Percentiles rank a stretch among this genome's conserved stretches.
phyloP scores from a whole-genome alignment of 2,888 invertebrate genomes.

The Balanococcus diminutus region DNA sequence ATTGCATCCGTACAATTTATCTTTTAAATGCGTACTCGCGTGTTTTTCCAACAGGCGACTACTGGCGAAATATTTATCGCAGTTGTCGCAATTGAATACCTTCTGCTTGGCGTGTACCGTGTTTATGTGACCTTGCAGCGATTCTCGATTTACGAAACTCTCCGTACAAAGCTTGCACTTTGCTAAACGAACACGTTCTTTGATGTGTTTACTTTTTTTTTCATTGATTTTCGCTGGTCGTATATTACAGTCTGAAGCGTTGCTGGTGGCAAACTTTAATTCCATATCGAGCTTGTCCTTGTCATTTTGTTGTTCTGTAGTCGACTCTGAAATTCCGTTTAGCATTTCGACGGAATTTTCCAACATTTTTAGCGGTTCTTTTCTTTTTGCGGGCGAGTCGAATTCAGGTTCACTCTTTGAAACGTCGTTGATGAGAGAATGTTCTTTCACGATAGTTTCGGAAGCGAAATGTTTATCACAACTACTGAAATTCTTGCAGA shows the following conservation, averaged over 20 bases:
- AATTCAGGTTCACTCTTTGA: not conserved
- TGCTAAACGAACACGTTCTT: not conserved
- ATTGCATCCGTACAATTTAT: not conserved
- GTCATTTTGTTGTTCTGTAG: too few relatives aligned
- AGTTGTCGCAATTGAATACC: not conserved
- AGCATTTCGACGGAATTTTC: not conserved
- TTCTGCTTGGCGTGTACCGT: conserved; percentile 25
- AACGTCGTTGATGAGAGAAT: not conserved
- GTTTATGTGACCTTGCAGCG: not conserved
- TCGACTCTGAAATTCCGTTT: not conserved
- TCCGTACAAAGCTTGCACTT: not conserved
- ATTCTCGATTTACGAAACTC: not conserved
- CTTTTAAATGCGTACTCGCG: not conserved
- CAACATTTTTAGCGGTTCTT: not conserved
- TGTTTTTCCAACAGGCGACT: conserved; percentile 1
- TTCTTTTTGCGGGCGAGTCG: not conserved
- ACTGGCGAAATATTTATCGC: conserved; percentile 1
- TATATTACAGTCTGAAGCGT: too few relatives aligned
- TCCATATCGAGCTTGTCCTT: not conserved
- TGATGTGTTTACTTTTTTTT: not conserved
- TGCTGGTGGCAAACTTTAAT: not conserved
- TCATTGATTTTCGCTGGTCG: not conserved
- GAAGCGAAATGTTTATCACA: not conserved
- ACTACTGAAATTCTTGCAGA: not conserved
- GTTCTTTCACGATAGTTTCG: not conserved